Conservation (phyloP, 2,113 vertebrate species). For the Anser cygnoides region DNA sequence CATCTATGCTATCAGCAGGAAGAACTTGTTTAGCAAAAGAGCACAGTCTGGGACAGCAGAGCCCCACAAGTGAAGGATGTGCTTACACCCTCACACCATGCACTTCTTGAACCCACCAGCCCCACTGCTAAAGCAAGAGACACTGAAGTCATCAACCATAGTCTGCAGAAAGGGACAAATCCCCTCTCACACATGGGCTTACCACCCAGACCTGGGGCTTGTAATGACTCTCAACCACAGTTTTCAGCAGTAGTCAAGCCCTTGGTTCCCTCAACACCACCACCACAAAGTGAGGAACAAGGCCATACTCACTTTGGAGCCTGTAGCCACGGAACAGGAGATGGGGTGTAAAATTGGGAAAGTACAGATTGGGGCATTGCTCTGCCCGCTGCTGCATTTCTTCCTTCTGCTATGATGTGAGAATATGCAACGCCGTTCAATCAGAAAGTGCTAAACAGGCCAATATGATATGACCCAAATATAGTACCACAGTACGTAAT, state of each 20-base stretch:
- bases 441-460: not conserved
- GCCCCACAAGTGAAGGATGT: not conserved
- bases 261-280: not conserved
- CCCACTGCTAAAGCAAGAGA: not conserved
- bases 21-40: not conserved
- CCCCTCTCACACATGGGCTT: not conserved
- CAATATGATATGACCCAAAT: not conserved
- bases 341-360: rapidly evolving
- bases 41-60: not conserved
- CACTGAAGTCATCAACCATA: not conserved
- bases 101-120: not conserved
- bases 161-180: not conserved
- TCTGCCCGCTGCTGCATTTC: not conserved
- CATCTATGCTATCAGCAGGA: rapidly evolving
- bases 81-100: not conserved
- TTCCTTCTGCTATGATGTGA: not conserved
- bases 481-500: not conserved
- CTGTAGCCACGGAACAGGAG: not conserved
- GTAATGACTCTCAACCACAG: not conserved
- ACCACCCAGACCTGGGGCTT: not conserved
- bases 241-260: not conserved
- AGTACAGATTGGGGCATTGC: not conserved
- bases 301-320: not conserved
- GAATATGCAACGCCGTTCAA: not conserved
- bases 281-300: too few relatives aligned